Percentiles rank a stretch among this genome's conserved stretches.
Evolutionary conservation across 23 tunicate species (phyloP).

Genomic region (Aplidium turbinatum): DNA sequence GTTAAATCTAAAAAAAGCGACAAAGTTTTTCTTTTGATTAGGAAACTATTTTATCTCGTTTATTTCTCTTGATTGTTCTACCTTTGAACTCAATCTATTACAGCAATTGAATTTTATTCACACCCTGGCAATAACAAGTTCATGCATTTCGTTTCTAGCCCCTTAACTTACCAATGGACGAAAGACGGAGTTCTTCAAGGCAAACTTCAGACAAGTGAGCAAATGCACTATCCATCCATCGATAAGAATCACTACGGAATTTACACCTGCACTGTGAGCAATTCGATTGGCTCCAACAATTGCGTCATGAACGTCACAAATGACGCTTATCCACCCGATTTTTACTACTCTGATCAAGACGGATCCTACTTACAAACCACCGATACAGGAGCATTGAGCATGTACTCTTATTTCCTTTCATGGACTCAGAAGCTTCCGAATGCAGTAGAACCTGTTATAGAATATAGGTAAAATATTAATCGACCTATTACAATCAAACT

Average conservation of each 20-base stretch:
- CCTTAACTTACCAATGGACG: slow-evolving; percentile 32
- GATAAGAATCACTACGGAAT: slow-evolving; percentile 35
- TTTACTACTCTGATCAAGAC: slow-evolving; percentile 20
- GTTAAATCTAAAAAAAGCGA: no score
- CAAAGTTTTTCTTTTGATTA: no score
- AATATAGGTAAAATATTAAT: slow-evolving; percentile 52
- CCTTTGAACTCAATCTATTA: no score
- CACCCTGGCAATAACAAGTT: no score
- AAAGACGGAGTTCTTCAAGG: slow-evolving; percentile 33
- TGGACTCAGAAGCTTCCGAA: slow-evolving; percentile 84
- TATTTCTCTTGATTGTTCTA: no score
- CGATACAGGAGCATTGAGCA: neutral
- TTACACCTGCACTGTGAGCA: slow-evolving; percentile 61
- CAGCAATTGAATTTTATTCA: no score
- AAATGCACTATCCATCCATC: slow-evolving; percentile 12
- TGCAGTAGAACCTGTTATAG: slow-evolving; percentile 49
- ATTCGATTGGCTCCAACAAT: slow-evolving; percentile 38
- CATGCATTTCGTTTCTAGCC: slow-evolving; percentile 18
- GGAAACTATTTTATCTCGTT: no score
- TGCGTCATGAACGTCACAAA: slow-evolving; percentile 75
- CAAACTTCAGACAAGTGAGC: slow-evolving; percentile 3
- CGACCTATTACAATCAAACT: no score
- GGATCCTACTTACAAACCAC: neutral
- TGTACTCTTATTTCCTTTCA: slow-evolving; percentile 40
- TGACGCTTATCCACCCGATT: slow-evolving; percentile 76